A percentile compares a stretch with the other conserved stretches of the same genome.
phyloP scores from a whole-genome alignment of 2,113 vertebrate species.

The Prionailurus bengalensis region DNA sequence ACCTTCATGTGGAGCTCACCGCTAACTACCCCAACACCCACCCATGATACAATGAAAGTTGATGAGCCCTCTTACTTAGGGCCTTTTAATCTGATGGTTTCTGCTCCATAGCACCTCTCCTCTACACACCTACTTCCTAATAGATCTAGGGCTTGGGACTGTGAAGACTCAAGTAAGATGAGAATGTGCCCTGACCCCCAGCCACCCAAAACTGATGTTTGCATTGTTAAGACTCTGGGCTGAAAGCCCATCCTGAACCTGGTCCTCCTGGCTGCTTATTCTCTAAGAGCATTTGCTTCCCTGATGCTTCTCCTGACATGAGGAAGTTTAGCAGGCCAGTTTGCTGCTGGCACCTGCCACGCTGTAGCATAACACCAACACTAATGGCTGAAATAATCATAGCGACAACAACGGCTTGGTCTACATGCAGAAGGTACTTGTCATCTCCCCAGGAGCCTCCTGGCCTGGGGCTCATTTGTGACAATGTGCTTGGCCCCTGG shows the following conservation, averaged over 20 bases:
- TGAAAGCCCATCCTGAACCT: slow-evolving; percentile 40
- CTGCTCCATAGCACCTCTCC: background rate
- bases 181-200: background rate
- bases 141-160: background rate
- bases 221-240: background rate
- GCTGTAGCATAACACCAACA: slow-evolving; percentile 65
- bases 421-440: slow-evolving; percentile 70
- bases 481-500: slow-evolving; percentile 51
- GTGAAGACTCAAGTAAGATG: background rate
- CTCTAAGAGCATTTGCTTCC: slow-evolving; percentile 58
- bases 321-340: slow-evolving; percentile 61
- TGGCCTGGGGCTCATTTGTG: slow-evolving; percentile 59
- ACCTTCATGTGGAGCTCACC: background rate
- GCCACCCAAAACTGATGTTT: slow-evolving; percentile 29
- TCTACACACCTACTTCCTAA: background rate
- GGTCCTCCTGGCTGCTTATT: slow-evolving; percentile 49
- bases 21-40: background rate
- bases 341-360: slow-evolving; percentile 73
- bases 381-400: slow-evolving; percentile 77
- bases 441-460: slow-evolving; percentile 66
- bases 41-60: background rate
- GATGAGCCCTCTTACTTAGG: background rate
- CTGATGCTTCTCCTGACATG: slow-evolving; percentile 49
- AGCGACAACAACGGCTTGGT: slow-evolving; percentile 62
- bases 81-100: background rate